Evolutionary conservation across 2,888 invertebrate genomes (phyloP).

Genomic region (Calameuta filiformis): DNA sequence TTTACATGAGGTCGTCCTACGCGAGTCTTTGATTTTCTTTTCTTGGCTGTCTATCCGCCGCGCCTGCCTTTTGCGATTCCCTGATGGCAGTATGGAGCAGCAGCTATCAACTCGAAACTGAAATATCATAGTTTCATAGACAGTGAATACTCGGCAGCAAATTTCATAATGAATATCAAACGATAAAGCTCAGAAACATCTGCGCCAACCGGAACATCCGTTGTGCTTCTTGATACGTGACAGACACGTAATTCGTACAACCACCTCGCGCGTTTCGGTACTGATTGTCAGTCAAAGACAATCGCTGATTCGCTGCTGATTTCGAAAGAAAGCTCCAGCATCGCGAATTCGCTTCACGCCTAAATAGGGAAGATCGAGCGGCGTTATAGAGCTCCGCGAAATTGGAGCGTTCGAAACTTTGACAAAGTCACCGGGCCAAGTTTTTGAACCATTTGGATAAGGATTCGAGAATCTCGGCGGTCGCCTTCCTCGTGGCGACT

Average conservation of each 20-base stretch:
- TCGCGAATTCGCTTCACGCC: neutral
- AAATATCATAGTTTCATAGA: neutral
- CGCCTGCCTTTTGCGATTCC: no score
- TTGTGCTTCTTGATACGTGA: conserved; percentile 12
- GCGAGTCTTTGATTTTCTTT: neutral
- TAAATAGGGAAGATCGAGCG: neutral
- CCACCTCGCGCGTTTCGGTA: neutral
- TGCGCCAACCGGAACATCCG: no score
- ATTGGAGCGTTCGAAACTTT: neutral
- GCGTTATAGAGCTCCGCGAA: neutral
- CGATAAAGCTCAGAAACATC: conserved; percentile 8
- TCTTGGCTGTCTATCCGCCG: neutral
- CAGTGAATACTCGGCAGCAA: neutral
- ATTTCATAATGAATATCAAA: conserved; percentile 23
- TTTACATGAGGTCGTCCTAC: neutral
- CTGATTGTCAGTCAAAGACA: neutral
- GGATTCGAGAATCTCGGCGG: neutral
- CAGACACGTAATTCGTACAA: conserved; percentile 25
- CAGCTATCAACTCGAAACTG: no score
- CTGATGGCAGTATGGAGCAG: no score
- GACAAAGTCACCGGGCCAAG: neutral
- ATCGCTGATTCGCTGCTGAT: no score
- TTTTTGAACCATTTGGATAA: neutral
- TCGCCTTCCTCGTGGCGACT: no score
- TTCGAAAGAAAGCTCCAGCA: neutral